Evolutionary conservation across 2,888 invertebrate genomes (phyloP).

Genomic region (Diaprepes abbreviatus): DNA sequence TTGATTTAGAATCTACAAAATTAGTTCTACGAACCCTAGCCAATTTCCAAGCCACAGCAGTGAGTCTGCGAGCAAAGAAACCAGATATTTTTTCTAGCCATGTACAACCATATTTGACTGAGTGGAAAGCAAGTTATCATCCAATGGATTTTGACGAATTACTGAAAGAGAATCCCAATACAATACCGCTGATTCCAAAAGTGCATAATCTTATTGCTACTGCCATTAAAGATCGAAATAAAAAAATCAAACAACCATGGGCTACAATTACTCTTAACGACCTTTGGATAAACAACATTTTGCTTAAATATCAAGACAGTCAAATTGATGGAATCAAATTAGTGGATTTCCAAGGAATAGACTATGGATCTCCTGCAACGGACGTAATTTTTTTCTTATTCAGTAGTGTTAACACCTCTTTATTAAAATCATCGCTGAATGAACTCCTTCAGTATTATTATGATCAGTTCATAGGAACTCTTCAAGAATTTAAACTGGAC

Average conservation of each 20-base stretch:
- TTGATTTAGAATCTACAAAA: conserved; percentile 68
- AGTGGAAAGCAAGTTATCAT: background rate
- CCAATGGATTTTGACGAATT: background rate
- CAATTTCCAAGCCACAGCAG: conserved; percentile 71
- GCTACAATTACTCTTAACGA: conserved; percentile 71
- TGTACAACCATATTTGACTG: conserved; percentile 61
- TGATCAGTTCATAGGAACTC: conserved; percentile 64
- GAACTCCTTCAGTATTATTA: conserved; percentile 69
- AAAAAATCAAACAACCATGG: conserved; percentile 59
- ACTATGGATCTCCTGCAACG: conserved; percentile 68
- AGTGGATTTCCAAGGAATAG: conserved; percentile 72
- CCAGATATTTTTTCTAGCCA: conserved; percentile 63
- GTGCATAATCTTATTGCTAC: background rate
- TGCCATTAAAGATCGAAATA: background rate
- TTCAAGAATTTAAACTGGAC: conserved; percentile 60
- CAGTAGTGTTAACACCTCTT: conserved; percentile 66
- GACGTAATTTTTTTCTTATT: conserved; percentile 71
- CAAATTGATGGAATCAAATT: conserved; percentile 63
- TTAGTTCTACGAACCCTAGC: conserved; percentile 69
- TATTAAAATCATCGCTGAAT: conserved; percentile 65
- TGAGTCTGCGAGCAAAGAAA: conserved; percentile 68
- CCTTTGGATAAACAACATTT: conserved; percentile 73
- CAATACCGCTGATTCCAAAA: background rate
- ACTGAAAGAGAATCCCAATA: conserved; percentile 26
- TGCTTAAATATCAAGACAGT: conserved; percentile 66